These are phyloP conservation scores for Halocynthia aurantium DNA, from an alignment of 23 tunicate species.

Conservation along the genomic window DNA sequence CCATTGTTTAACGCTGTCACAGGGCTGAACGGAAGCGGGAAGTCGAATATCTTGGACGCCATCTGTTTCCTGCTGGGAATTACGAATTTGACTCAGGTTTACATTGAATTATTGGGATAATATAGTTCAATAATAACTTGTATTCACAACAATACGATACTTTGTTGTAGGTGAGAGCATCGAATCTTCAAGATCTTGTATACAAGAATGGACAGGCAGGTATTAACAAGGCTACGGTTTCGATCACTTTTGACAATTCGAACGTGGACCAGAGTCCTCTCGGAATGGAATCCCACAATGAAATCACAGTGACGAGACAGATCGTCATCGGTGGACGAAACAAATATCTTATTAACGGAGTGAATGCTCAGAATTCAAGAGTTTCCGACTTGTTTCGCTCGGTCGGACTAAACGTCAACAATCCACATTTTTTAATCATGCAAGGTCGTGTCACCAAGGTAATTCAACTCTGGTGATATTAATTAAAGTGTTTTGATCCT, in stretches of 20 bases:
- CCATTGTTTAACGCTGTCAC: slow-evolving; percentile 87
- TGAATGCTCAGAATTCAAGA: slow-evolving; percentile 85
- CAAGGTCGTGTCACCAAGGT: slow-evolving; percentile 96
- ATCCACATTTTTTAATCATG: slow-evolving; percentile 97
- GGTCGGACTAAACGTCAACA: slow-evolving; percentile 89
- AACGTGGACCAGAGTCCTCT: slow-evolving; percentile 77
- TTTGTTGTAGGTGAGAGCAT: slow-evolving; percentile 68
- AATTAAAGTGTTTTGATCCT: neutral
- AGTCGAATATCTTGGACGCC: slow-evolving; percentile 88
- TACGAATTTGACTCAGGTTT: slow-evolving; percentile 70
- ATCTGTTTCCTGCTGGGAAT: slow-evolving; percentile 94
- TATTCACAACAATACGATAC: too few relatives aligned
- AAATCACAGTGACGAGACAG: slow-evolving; percentile 90
- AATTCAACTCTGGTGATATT: too few relatives aligned
- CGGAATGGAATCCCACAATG: slow-evolving; percentile 92
- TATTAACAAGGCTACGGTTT: slow-evolving; percentile 90
- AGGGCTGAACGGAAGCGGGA: slow-evolving; percentile 97
- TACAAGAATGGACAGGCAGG: slow-evolving; percentile 99
- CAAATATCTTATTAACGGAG: slow-evolving; percentile 90
- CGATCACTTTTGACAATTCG: slow-evolving; percentile 87
- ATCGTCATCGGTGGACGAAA: slow-evolving; percentile 91
- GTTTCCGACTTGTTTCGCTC: slow-evolving; percentile 91
- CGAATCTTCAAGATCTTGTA: slow-evolving; percentile 88
- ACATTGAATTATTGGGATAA: neutral
- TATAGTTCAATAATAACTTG: neutral